A percentile compares a stretch with the other conserved stretches of the same genome.
Evolutionary conservation across 2,888 invertebrate species (phyloP).

Genomic region (Marasmarcha lunaedactyla): DNA sequence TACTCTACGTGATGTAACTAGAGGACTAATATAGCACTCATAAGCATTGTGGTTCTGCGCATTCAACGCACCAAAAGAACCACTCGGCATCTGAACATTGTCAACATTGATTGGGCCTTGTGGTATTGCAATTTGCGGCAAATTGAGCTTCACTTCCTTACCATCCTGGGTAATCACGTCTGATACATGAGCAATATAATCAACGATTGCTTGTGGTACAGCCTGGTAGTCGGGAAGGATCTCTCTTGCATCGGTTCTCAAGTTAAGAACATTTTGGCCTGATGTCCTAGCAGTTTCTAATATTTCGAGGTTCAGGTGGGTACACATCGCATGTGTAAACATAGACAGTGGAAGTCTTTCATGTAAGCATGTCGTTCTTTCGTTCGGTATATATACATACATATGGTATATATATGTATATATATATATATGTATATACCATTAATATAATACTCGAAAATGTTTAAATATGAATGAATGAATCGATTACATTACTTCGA

Average conservation of each 20-base stretch:
- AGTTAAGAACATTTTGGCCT: constrained; percentile 6
- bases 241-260: constrained; percentile 3
- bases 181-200: constrained; percentile 3
- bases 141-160: constrained; percentile 3
- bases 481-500: no score
- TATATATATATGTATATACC: no score
- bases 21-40: constrained; percentile 10
- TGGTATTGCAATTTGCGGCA: constrained; percentile 11
- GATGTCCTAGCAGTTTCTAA: constrained; percentile 4
- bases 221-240: constrained; percentile 5
- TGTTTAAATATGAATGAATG: no score
- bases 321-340: constrained; percentile 7
- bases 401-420: no score
- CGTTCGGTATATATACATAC: no score
- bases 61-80: constrained; percentile 6
- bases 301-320: constrained; percentile 7
- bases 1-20: constrained; percentile 5
- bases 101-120: constrained; percentile 7
- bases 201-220: constrained; percentile 3
- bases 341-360: constrained; percentile 5
- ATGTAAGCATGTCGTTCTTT: no score
- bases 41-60: constrained; percentile 9
- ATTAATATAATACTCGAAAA: no score
- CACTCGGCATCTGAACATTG: constrained; percentile 3
- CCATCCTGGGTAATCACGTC: not conserved